phyloP scores from a whole-genome alignment of 2,888 invertebrate species.

The Eledona agricola region DNA sequence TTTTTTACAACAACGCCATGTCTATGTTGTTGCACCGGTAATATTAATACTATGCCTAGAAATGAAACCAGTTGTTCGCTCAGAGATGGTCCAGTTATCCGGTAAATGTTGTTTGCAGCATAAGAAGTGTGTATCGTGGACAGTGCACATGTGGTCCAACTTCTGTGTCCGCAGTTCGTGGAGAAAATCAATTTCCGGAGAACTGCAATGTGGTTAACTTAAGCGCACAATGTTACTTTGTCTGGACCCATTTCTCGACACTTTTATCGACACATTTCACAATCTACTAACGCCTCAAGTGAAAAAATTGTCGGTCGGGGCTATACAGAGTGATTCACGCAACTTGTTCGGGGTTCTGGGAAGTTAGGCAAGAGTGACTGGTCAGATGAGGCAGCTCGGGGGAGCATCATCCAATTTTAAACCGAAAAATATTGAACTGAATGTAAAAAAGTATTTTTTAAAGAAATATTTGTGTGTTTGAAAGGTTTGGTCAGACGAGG shows the following conservation, averaged over 20 bases:
- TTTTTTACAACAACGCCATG: constrained; percentile 18
- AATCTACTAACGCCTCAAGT: too few species aligned
- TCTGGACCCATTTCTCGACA: constrained; percentile 17
- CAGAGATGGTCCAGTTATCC: constrained; percentile 33
- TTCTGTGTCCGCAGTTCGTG: constrained; percentile 51
- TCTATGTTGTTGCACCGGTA: constrained; percentile 1
- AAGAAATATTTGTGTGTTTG: too few species aligned
- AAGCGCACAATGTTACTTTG: constrained; percentile 43
- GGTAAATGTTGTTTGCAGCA: constrained; percentile 49
- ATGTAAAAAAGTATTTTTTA: too few species aligned
- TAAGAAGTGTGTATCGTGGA: constrained; percentile 50
- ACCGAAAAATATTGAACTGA: too few species aligned
- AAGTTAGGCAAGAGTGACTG: too few species aligned
- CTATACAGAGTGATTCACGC: too few species aligned
- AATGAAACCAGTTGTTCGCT: constrained; percentile 30
- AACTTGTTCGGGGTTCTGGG: too few species aligned
- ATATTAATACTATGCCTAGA: too few species aligned
- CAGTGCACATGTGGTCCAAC: constrained; percentile 50
- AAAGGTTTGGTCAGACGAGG: too few species aligned
- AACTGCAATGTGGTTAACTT: constrained; percentile 51
- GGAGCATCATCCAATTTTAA: too few species aligned
- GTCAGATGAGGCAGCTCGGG: too few species aligned
- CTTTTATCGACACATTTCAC: constrained; percentile 12
- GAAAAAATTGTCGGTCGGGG: too few species aligned
- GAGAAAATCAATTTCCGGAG: constrained; percentile 57